Conservation (phyloP, 1,140 invertebrate genomes). For the Oppia nitens region DNA sequence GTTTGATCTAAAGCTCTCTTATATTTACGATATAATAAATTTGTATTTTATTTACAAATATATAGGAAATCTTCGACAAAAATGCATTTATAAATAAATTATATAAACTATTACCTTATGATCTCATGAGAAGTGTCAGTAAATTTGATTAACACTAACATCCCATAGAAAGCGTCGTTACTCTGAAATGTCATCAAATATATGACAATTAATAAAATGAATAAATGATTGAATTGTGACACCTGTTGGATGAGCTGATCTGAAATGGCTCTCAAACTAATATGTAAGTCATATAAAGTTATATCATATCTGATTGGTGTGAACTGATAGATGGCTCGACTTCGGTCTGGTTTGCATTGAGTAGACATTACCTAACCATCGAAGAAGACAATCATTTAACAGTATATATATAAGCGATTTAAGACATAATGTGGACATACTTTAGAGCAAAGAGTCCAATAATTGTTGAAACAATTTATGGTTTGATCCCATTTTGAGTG, state of each 20-base stretch:
- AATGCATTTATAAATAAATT: background rate
- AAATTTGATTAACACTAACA: slow-evolving; percentile 10
- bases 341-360: slow-evolving; percentile 19
- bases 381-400: slow-evolving; percentile 1
- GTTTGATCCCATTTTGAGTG: slow-evolving; percentile 20
- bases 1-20: too few species aligned
- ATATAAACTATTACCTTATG: slow-evolving; percentile 1
- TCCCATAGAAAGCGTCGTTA: slow-evolving; percentile 9
- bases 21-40: too few species aligned
- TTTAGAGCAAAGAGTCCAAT: slow-evolving; percentile 20
- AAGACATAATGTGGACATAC: slow-evolving; percentile 8
- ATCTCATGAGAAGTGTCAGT: slow-evolving; percentile 2
- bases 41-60: too few species aligned
- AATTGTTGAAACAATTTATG: slow-evolving; percentile 21
- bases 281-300: slow-evolving; percentile 13
- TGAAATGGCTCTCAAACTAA: slow-evolving; percentile 19
- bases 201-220: background rate
- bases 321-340: slow-evolving; percentile 23
- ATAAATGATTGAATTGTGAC: background rate
- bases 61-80: too few species aligned
- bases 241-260: slow-evolving; percentile 20
- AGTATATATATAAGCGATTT: background rate
- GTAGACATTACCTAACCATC: slow-evolving; percentile 21
- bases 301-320: slow-evolving; percentile 15
- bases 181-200: slow-evolving; percentile 5